These are phyloP conservation scores for Syngnathus acus DNA, from an alignment of 2,797 vertebrate species.

Conservation along the genomic window DNA sequence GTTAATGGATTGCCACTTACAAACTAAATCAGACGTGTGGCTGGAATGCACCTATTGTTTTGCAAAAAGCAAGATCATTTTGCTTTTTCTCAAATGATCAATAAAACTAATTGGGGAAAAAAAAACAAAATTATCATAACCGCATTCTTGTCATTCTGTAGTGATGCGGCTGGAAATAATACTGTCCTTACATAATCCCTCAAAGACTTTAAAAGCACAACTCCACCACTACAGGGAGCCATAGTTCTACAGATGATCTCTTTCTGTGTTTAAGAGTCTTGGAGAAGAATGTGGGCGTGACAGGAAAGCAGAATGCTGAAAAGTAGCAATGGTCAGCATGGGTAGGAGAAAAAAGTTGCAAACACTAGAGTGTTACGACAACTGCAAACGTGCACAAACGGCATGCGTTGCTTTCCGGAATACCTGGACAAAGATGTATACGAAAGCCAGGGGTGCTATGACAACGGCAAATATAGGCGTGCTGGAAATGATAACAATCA, in stretches of 20 bases:
- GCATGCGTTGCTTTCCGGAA: slow-evolving; percentile 29
- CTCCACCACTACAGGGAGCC: slow-evolving; percentile 44
- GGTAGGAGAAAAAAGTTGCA: slow-evolving; percentile 13
- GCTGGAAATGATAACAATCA: slow-evolving; percentile 82
- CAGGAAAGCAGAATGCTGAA: background rate
- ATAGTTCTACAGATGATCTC: slow-evolving; percentile 10
- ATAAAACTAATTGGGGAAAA: background rate
- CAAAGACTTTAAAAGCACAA: background rate
- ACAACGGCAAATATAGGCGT: slow-evolving; percentile 84
- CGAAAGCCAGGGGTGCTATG: slow-evolving; percentile 74
- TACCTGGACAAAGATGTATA: slow-evolving; percentile 92
- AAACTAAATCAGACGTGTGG: background rate
- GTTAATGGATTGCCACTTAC: slow-evolving; percentile 33
- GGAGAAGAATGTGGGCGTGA: slow-evolving; percentile 13
- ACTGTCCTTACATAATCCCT: background rate
- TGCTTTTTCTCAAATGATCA: background rate
- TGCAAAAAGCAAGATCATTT: background rate
- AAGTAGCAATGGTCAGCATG: slow-evolving; percentile 15
- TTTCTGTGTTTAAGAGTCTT: background rate
- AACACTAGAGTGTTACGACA: slow-evolving; percentile 24
- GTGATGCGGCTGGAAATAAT: no score
- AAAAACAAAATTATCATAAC: no score
- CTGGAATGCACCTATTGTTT: background rate
- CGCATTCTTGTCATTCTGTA: no score
- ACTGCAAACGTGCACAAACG: slow-evolving; percentile 24